Percentiles rank a stretch among this genome's conserved stretches.
Conservation (phyloP, 2,113 vertebrate genomes). For the Gallinago paraguaiae region DNA sequence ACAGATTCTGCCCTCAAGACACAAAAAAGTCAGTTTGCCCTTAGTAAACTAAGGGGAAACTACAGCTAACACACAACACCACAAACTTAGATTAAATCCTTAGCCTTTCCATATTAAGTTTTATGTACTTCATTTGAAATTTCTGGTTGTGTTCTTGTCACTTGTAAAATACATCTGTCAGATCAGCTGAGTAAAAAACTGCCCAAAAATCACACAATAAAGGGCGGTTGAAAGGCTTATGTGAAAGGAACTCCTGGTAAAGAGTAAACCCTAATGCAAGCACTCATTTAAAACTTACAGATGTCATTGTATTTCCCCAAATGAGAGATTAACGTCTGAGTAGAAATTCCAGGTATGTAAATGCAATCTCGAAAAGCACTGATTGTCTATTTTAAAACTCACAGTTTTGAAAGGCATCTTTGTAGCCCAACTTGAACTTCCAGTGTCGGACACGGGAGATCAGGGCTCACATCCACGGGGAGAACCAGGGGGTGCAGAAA, state of each 20-base stretch:
- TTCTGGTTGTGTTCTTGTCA: neutral
- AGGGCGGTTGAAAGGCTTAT: neutral
- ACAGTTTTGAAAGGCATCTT: neutral
- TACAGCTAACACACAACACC: neutral
- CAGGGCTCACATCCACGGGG: accelerated
- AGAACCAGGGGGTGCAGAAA: neutral
- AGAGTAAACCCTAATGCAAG: neutral
- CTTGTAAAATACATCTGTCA: neutral
- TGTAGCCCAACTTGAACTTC: neutral
- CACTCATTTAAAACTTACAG: neutral
- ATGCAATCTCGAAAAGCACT: neutral
- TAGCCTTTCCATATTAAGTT: neutral
- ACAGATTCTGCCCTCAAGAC: neutral
- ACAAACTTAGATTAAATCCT: neutral
- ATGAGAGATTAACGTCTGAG: neutral
- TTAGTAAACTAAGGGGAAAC: neutral
- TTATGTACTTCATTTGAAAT: neutral
- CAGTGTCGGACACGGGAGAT: neutral
- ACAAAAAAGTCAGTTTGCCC: neutral
- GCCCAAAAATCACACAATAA: neutral
- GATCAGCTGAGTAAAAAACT: neutral
- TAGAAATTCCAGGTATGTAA: neutral
- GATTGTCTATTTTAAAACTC: neutral
- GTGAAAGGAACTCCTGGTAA: neutral
- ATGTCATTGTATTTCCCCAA: neutral